Evolutionary conservation across 1,140 invertebrate species (phyloP).

Genomic region (Delia radicum): DNA sequence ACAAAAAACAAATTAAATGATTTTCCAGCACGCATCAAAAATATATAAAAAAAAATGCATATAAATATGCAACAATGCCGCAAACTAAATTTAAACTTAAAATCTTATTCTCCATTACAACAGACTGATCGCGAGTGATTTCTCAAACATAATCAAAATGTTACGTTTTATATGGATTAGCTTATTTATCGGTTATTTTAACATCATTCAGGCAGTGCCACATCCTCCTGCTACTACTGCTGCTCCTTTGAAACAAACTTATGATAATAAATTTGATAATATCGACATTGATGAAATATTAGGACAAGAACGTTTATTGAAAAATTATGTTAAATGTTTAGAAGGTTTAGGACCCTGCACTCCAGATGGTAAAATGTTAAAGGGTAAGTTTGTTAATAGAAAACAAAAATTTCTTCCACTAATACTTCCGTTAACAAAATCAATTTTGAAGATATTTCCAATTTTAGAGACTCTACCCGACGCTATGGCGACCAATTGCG

Average conservation of each 20-base stretch:
- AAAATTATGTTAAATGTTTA: conserved; percentile 68
- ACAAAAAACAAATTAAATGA: neutral
- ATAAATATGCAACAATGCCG: neutral
- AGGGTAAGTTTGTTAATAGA: conserved; percentile 57
- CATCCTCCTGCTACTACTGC: conserved; percentile 40
- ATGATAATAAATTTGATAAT: conserved; percentile 72
- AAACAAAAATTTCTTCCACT: neutral
- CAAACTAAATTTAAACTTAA: too few relatives aligned
- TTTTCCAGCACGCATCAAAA: neutral
- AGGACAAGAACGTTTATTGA: conserved; percentile 65
- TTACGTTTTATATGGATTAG: neutral
- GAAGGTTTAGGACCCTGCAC: conserved; percentile 67
- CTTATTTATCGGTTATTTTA: neutral
- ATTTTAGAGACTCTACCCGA: conserved; percentile 63
- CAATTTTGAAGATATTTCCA: conserved; percentile 15
- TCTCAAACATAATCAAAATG: neutral
- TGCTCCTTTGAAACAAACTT: conserved; percentile 54
- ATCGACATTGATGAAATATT: conserved; percentile 70
- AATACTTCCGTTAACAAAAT: neutral
- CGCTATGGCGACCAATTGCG: conserved; percentile 64
- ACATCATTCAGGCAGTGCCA: conserved; percentile 17
- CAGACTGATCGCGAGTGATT: neutral
- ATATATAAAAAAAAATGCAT: neutral
- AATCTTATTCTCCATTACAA: neutral
- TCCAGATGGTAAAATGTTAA: conserved; percentile 68